Evolutionary conservation across 2,888 invertebrate genomes (phyloP), one percentile per base, ranked within the genome.

Genomic region (Scaptomyza tumidula): DNA sequence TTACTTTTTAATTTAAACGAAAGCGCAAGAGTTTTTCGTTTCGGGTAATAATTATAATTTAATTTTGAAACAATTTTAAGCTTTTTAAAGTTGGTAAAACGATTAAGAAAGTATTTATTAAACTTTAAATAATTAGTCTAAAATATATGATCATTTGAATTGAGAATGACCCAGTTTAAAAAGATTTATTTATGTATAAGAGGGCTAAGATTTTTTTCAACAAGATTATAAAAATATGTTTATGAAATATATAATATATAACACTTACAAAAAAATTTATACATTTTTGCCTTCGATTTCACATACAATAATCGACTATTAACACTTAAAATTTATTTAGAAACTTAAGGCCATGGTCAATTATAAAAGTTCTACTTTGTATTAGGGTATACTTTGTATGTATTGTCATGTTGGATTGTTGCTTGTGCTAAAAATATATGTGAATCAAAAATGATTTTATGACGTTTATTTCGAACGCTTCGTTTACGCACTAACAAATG

Each of bases 401-500:
- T 45, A 14, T n/a, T 39, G 44, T 37, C n/a, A 39, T 41, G 16
- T 41, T 37, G 19, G 50, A 7, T 56, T 54, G n/a, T 58, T 35
- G 66, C 81, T 81, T 84, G 87, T 27, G 13, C 43, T 49, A 55
- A n/a, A 31, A 44, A 80, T 80, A 84, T 71, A 81, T 61, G 60
- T 46, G 29, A 35, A 33, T 24, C 53, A 27, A 53, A 13, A 52
- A 54, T 46, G 27, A 24, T 31, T 78, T 75, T 79, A 71, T 78
- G 71, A 66, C 68, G 59, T 78, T 66, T 64, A 63, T 72, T 66
- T 49, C 41, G 37, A 37, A 58, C 68, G 66, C 64, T 80, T 87
- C 61, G 79, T 66, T 82, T 82, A 82, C 86, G 81, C 79, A 87
- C 65, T 50, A 66, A 55, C 65, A 72, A 84, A 81, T 52, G 82